Evolutionary conservation across 1,140 invertebrate species (phyloP).

Genomic region (Drosophila rhopaloa): DNA sequence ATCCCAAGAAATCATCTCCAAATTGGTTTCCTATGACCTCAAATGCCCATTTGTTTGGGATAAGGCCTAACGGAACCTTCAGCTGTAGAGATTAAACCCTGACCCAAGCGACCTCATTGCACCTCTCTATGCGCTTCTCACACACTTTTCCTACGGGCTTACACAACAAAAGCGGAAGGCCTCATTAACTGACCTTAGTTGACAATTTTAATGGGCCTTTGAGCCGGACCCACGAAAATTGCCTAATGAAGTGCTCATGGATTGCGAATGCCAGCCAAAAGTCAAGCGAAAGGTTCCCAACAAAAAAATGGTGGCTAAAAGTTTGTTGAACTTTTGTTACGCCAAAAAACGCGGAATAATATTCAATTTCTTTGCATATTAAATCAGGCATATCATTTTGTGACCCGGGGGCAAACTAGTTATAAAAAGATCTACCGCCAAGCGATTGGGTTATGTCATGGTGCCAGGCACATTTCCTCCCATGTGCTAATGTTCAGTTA

Average conservation of each 20-base stretch:
- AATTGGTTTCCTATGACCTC: slow-evolving; percentile 26
- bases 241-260: slow-evolving; percentile 57
- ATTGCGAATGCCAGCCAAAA: slow-evolving; percentile 43
- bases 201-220: slow-evolving; percentile 50
- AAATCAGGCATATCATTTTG: slow-evolving; percentile 71
- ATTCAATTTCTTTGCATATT: slow-evolving; percentile 58
- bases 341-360: slow-evolving; percentile 25
- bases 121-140: slow-evolving; percentile 42
- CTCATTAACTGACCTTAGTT: slow-evolving; percentile 68
- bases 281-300: slow-evolving; percentile 58
- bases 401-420: slow-evolving; percentile 69
- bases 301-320: slow-evolving; percentile 28
- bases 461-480: slow-evolving; percentile 27
- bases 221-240: slow-evolving; percentile 38
- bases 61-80: slow-evolving; percentile 35
- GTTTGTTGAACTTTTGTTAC: slow-evolving; percentile 70
- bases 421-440: slow-evolving; percentile 54
- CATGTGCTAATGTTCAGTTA: slow-evolving; percentile 57
- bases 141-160: slow-evolving; percentile 35
- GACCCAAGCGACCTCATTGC: slow-evolving; percentile 34
- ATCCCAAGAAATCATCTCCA: slow-evolving; percentile 5
- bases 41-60: not conserved
- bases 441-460: slow-evolving; percentile 63
- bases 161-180: slow-evolving; percentile 46
- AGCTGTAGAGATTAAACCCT: slow-evolving; percentile 7